Base-by-base conservation (phyloP, 2,888 invertebrate species). In the Tupiocoris notatus region DNA sequence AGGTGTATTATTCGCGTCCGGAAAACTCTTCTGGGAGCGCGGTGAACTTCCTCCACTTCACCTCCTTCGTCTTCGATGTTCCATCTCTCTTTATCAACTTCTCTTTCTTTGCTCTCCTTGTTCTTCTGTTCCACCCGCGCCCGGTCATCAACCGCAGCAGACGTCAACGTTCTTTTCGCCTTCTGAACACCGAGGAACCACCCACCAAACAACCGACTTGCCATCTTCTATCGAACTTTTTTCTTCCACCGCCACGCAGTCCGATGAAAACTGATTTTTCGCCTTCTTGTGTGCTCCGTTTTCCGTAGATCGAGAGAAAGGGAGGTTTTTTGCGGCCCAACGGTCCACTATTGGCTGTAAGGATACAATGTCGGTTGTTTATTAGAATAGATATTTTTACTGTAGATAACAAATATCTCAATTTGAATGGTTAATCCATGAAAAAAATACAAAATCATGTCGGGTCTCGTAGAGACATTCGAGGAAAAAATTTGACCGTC, bases 11-110 rank as follows among this genome's bases (percentile, higher is more conserved):
- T 59, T 59, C 59, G 59, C 59, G 39, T 59, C 59, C 59, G 59
- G 59, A 59, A 59, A 59, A 59, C 59, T 59, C 59, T 59, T 59
- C 59, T 59, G 59, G 59, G 59, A 59, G 59, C 3, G 59, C 59
- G 7, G 20, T 59, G 59, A 59, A 59, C 59, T 59, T 59, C 59
- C n/a, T 2, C 16, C 3, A 39, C 12, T 39, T 39, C 39, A 12
- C 39, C 39, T 12, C 12, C 12, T 12, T 12, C 39, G 39, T 12
- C 39, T 39, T 39, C 39, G 39, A 7, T 39, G 3, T 12, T 39
- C 12, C 39, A 12, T 39, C 39, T 3, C 39, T n/a, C n/a, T 39
- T 7, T 39, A 12, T 39, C 6, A 39, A 39, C 39, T 3, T 12
- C 39, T 39, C 39, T 39, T 39, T 39, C 39, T 3, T 7, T 3